Base-by-base conservation (phyloP, 2,888 invertebrate genomes). In the Tenthredo distinguenda region DNA sequence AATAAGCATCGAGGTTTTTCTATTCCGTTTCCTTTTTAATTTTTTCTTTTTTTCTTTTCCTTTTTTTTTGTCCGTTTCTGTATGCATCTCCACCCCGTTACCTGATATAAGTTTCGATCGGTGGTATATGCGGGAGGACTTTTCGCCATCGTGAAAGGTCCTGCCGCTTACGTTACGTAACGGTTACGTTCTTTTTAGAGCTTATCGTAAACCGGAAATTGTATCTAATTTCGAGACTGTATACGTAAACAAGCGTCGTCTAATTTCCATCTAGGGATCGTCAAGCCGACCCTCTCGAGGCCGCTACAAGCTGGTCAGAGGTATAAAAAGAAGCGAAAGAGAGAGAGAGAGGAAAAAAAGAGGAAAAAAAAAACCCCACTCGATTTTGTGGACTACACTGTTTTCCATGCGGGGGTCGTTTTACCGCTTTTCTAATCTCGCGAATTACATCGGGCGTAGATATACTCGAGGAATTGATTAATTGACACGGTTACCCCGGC, bases 241-340 rank as follows among this genome's bases (percentile, higher is more conserved):
- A 77, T 77, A 77, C 77, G 50, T 77, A 77, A 77, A 77, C 55
- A 77, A 50, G 77, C 77, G 77, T n/a, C 77, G 77, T 47, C 77
- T 77, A 77, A 77, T 77, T 77, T 77, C 77, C 77, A 77, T 50
- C 50, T 2, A 50, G 34, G 50, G 12, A 77, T 77, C 77, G 77
- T 74, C 74, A 77, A 9, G 18, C 31, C 77, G 55, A 77, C 47
- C 37, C 31, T 55, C 50, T 18, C 50, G 74, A 74, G 31, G 37
- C 71, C 5, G 37, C 37, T 47, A 47, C 43, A 47, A 21, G 62
- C 21, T 26, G 62, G 62, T 12, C 62, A 62, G 12, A 62, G 62
- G 62, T 12, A 62, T 21, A 7, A 21, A 12, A 62, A 62, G n/a
- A 26, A 37, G n/a, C 6, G 12, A 34, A 10, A 0, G 10, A 18